Evolutionary conservation across 1,140 invertebrate genomes (phyloP).

Genomic region (Drosophila miranda): DNA sequence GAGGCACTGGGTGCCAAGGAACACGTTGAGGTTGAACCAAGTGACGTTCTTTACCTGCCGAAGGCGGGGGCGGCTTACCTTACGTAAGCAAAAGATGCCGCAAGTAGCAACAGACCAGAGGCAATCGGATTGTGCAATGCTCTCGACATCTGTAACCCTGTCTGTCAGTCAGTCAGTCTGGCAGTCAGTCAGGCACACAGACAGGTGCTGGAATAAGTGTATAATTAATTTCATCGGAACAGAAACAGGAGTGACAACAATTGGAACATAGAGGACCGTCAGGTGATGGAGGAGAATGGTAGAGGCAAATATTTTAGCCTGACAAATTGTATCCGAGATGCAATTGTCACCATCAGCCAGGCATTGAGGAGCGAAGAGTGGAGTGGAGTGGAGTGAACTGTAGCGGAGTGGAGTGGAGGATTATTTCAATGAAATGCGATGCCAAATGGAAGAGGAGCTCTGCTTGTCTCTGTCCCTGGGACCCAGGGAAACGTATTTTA

Average conservation of each 20-base stretch:
- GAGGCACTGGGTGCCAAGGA: too few species aligned
- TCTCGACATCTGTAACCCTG: constrained; percentile 35
- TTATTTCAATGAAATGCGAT: constrained; percentile 21
- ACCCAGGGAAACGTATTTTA: constrained; percentile 32
- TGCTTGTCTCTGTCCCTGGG: background rate
- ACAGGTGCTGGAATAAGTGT: constrained; percentile 41
- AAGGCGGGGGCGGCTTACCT: constrained; percentile 3
- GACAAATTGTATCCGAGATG: constrained; percentile 57
- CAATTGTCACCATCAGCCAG: constrained; percentile 64
- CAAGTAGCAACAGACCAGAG: constrained; percentile 21
- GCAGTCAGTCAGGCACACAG: too few species aligned
- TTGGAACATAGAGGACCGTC: background rate
- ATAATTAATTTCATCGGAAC: constrained; percentile 64
- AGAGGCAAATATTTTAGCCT: constrained; percentile 33
- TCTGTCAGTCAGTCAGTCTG: background rate
- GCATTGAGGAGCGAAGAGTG: constrained; percentile 14
- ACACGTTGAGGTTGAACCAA: background rate
- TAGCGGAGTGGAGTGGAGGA: too few species aligned
- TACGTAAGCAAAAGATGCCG: constrained; percentile 14
- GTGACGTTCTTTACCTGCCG: constrained; percentile 26
- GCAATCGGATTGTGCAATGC: constrained; percentile 55
- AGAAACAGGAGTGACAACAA: constrained; percentile 22
- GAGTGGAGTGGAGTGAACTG: too few species aligned
- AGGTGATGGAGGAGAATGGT: background rate
- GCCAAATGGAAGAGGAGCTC: constrained; percentile 38